Base-by-base conservation (phyloP, 64 coral and sea anemone genomes). In the Pachyseris speciosa region DNA sequence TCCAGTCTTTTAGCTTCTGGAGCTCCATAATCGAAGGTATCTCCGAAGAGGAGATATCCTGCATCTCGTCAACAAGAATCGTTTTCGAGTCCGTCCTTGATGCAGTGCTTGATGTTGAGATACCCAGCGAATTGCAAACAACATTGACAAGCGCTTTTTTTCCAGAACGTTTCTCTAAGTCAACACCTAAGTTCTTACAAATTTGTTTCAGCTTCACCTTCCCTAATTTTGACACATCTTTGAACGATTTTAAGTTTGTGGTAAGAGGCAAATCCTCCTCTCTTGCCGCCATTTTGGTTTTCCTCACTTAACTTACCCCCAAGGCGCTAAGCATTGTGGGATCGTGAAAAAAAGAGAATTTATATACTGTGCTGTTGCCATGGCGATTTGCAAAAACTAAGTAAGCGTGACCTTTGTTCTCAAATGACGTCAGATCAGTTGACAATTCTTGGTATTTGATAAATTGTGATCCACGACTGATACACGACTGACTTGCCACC, bases 251-350 rank as follows among this genome's bases (percentile, higher is more conserved):
- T 30, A 76, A 76, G 72, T 50, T 52, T 76, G 73, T 52, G 7
- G 43, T 76, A 26, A 52, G 73, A 76, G 25, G 73, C 73, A 50
- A 76, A 31, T 52, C 73, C 45, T 76, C 44, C 79, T 41, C 61
- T 16, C 3, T 11, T 9, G 59, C 25, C 37, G 58, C 64, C 63
- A 77, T 77, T 27, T 50, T 77, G n/a, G 71, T 45, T 48, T 74
- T 74, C 65, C 65, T 69, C 34, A 79, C n/a, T 59, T 22, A 45
- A 52, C 22, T 33, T 91, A 37, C 33, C 70, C 81, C 81, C 90
- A 92, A 92, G 90, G 90, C 80, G 67, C 78, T 58, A 74, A 63
- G 66, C 78, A 91, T 91, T 91, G 32, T 84, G 89, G 89, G 78
- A 83, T 50, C 38, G 43, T 45, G 43, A 45, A 45, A 11, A 45